Conservation (phyloP, 2,888 invertebrate genomes). For the Drosophila dives region DNA sequence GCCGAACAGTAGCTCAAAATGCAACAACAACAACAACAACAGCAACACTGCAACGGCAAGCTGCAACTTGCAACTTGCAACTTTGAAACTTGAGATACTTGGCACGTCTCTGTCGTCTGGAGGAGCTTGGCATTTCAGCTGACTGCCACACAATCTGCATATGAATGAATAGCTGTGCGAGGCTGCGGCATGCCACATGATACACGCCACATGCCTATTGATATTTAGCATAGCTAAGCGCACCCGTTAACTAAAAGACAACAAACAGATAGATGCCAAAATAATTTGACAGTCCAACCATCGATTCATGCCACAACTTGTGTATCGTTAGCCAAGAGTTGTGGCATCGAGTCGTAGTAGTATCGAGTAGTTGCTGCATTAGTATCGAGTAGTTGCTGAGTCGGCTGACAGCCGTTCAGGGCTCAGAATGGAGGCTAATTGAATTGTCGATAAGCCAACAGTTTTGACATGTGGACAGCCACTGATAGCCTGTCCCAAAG, state of each 20-base stretch:
- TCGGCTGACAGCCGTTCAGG: slow-evolving; percentile 52
- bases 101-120: slow-evolving; percentile 40
- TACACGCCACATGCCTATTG: slow-evolving; percentile 34
- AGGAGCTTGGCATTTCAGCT: slow-evolving; percentile 52
- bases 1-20: slow-evolving; percentile 46
- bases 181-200: slow-evolving; percentile 34
- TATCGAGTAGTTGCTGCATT: slow-evolving; percentile 9
- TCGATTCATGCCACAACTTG: slow-evolving; percentile 52
- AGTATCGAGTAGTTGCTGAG: slow-evolving; percentile 19
- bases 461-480: slow-evolving; percentile 76
- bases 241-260: slow-evolving; percentile 56
- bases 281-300: slow-evolving; percentile 76
- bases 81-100: slow-evolving; percentile 30
- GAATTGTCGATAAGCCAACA: slow-evolving; percentile 79
- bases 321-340: slow-evolving; percentile 13
- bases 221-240: slow-evolving; percentile 56
- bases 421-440: slow-evolving; percentile 73
- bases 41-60: slow-evolving; percentile 4
- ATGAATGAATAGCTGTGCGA: slow-evolving; percentile 43
- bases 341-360: slow-evolving; percentile 8
- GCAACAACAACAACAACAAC: slow-evolving; percentile 4
- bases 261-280: slow-evolving; percentile 75
- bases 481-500: slow-evolving; percentile 23
- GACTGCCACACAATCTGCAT: slow-evolving; percentile 53
- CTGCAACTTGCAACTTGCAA: slow-evolving; percentile 16